A percentile compares a stretch with the other conserved stretches of the same genome.
Conservation (phyloP, 2,113 vertebrate species). For the Oostethus manadensis region DNA sequence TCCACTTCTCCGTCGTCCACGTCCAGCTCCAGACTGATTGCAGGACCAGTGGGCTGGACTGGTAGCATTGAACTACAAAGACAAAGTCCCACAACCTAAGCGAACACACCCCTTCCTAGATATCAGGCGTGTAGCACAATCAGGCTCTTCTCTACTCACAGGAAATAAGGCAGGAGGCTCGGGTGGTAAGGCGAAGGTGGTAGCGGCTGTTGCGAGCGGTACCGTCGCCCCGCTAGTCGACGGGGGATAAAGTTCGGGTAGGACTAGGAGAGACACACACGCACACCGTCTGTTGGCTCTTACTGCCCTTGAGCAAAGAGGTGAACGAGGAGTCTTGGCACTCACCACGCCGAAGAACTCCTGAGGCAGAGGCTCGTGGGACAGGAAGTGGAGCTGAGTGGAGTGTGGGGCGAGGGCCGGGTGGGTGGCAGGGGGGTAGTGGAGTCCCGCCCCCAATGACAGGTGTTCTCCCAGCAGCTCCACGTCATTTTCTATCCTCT, state of each 20-base stretch:
- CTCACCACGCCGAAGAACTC: conserved; percentile 97
- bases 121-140: not conserved
- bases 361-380: conserved; percentile 91
- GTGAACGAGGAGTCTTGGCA: conserved; percentile 9
- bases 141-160: conserved; percentile 74
- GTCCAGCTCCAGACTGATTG: conserved; percentile 95
- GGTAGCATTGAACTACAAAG: conserved; percentile 90
- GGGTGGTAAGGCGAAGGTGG: conserved; percentile 94
- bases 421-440: conserved; percentile 86
- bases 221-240: conserved; percentile 89
- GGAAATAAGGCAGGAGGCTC: conserved; percentile 95
- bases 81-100: not conserved
- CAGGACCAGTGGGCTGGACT: conserved; percentile 92
- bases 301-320: not conserved
- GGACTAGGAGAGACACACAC: conserved; percentile 67
- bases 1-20: conserved; percentile 98
- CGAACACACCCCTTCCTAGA: not conserved
- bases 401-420: conserved; percentile 86
- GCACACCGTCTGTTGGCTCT: not conserved
- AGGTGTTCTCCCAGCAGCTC: conserved; percentile 94
- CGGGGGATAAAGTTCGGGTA: conserved; percentile 95
- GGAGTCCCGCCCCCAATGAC: conserved; percentile 85
- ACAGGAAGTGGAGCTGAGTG: conserved; percentile 89
- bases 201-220: conserved; percentile 89
- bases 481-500: conserved; percentile 98